These are phyloP conservation scores for Oreocharis arfaki DNA, from an alignment of 2,113 vertebrate genomes.

Conservation along the genomic window DNA sequence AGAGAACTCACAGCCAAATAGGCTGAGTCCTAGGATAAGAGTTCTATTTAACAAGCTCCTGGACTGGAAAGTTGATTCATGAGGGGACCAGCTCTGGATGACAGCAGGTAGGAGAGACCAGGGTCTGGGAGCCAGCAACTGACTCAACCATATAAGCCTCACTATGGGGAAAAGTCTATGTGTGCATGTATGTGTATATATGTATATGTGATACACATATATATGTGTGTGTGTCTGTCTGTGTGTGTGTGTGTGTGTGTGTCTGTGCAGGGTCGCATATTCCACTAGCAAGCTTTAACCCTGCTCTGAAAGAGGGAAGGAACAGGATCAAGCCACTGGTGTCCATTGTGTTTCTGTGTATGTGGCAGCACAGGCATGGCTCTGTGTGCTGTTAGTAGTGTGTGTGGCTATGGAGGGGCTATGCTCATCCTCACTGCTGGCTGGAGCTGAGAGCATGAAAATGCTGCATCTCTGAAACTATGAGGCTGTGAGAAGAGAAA, in stretches of 20 bases:
- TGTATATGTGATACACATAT: no score
- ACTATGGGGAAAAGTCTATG: background rate
- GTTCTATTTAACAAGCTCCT: background rate
- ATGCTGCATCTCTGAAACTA: background rate
- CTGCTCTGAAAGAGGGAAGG: background rate
- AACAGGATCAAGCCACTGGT: background rate
- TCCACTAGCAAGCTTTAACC: background rate
- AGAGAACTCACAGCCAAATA: background rate
- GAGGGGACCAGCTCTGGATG: background rate
- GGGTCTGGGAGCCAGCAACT: background rate
- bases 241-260: no score
- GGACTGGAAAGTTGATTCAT: background rate
- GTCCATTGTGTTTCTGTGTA: background rate
- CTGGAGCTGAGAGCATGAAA: background rate
- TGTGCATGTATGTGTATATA: background rate
- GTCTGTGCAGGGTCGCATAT: rapidly evolving
- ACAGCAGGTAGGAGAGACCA: background rate
- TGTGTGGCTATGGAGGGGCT: rapidly evolving
- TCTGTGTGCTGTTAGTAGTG: background rate
- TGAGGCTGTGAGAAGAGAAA: background rate
- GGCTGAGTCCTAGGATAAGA: background rate
- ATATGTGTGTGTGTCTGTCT: no score
- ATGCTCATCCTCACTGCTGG: background rate
- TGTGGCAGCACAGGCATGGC: background rate
- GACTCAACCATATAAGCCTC: background rate